Base-by-base conservation (phyloP, 2,888 invertebrate genomes). In the Cephus runcator region DNA sequence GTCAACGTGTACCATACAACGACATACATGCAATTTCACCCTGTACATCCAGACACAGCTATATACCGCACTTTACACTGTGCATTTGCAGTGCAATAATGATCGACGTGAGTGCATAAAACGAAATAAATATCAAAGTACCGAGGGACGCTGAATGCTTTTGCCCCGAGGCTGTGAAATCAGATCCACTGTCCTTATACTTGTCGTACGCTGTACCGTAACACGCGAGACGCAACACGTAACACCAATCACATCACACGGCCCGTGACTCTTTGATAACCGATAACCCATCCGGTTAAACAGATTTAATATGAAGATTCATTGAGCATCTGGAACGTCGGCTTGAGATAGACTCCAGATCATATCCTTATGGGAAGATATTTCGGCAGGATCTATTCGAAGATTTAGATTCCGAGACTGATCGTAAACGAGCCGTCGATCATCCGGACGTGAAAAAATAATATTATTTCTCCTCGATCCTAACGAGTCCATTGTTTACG, bases 121-220 rank as follows among this genome's bases (percentile, higher is more conserved):
- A 56, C 23, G 23, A 56, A 56, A 56, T 56, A 56, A 56, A 56
- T 56, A 23, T 56, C 56, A 56, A 23, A 23, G 56, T 56, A 71
- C 31, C n/a, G 30, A 30, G 71, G 71, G 71, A 71, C 71, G 31
- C 31, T 33, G 31, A 31, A 33, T 56, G 56, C 56, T 56, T 6
- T 71, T 75, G 71, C 71, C 77, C 75, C 69, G 34, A 30, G 75
- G 77, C 75, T 40, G 77, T 77, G 77, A 77, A 77, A 77, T 77
- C 77, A 77, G 77, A 77, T 77, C 77, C 75, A 75, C 69, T 75
- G 75, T 77, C 75, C 69, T 71, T 71, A 56, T 56, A 34, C 76
- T 73, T 78, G 56, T 76, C 76, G 68, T 73, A 68, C 73, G 69
- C 33, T 9, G 23, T 56, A 78, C 56, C 75, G 75, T 78, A 78